Base-by-base conservation (phyloP, 2,888 invertebrate genomes). In the Prosopocoilus inquinatus region DNA sequence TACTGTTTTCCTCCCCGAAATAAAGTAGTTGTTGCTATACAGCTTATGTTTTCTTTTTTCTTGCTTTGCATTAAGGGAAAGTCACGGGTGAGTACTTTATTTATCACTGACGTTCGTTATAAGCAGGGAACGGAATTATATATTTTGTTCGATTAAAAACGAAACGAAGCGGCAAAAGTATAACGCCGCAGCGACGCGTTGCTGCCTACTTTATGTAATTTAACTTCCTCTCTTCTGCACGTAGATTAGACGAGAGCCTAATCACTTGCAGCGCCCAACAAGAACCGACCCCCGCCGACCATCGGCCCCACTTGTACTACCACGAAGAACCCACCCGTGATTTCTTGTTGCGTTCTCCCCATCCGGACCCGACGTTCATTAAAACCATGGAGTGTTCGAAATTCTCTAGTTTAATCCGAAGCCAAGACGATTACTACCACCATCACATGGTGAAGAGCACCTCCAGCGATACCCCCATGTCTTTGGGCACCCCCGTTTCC, bases 51-150 rank as follows among this genome's bases (percentile, higher is more conserved):
- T 47, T 53, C 34, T 36, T 51, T 52, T 51, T 54, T 56, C 57
- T 56, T 36, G 55, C 54, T 50, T 57, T 59, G 61, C 65, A 52
- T 49, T 13, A 67, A 86, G 86, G 65, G 86, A 86, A 68, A 84
- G 83, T 60, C 85, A 86, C 70, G 84, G 86, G 86, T 87, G 79
- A 79, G 85, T 81, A 50, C n/a, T n/a, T n/a, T 81, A 36, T 46
- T 38, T 13, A 33, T 11, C 15, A 15, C 28, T 36, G 13, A 50
- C 11, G 49, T 45, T 44, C 9, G n/a, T n/a, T n/a, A n/a, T n/a
- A n/a, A n/a, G n/a, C n/a, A n/a, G n/a, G n/a, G n/a, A n/a, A n/a
- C n/a, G n/a, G n/a, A n/a, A n/a, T n/a, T n/a, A n/a, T n/a, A n/a
- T n/a, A n/a, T n/a, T n/a, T n/a, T n/a, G n/a, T n/a, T n/a, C n/a